Conservation (phyloP, 2,888 invertebrate genomes). For the Dusona sp. region DNA sequence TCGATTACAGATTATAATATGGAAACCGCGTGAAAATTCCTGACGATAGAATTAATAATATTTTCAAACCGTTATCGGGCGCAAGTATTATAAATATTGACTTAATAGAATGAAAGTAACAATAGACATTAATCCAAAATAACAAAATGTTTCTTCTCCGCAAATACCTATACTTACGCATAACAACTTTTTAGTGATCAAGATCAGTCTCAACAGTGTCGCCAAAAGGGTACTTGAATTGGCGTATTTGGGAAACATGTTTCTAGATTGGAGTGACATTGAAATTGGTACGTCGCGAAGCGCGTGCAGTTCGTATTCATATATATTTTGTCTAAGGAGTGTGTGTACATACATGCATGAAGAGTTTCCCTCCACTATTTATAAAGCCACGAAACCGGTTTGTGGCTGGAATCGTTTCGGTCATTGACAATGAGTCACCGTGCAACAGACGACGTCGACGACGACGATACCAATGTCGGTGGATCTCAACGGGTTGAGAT, state of each 20-base stretch:
- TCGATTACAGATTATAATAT: not conserved
- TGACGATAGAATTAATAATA: not conserved
- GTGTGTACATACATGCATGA: not conserved
- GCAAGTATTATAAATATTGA: not conserved
- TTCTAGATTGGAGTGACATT: conserved; percentile 48
- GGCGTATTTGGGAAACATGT: conserved; percentile 58
- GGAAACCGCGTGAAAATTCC: not conserved
- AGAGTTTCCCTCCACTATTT: conserved; percentile 65
- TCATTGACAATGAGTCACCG: conserved; percentile 80
- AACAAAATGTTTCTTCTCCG: not conserved
- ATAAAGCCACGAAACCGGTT: conserved; percentile 78
- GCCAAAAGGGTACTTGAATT: conserved; percentile 29
- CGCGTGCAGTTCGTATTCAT: conserved; percentile 15
- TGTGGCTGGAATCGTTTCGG: conserved; percentile 73
- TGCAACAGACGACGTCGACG: conserved; percentile 67
- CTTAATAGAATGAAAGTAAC: not conserved
- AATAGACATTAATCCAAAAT: not conserved
- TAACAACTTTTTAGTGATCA: not conserved
- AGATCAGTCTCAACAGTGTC: not conserved
- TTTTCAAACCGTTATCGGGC: not conserved
- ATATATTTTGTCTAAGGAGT: conserved; percentile 20
- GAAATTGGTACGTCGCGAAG: conserved; percentile 53
- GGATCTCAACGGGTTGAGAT: conserved; percentile 42
- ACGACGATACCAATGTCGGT: conserved; percentile 71
- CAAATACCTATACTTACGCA: not conserved